Conservation (phyloP, 2,113 vertebrate species). For the Albula goreensis region DNA sequence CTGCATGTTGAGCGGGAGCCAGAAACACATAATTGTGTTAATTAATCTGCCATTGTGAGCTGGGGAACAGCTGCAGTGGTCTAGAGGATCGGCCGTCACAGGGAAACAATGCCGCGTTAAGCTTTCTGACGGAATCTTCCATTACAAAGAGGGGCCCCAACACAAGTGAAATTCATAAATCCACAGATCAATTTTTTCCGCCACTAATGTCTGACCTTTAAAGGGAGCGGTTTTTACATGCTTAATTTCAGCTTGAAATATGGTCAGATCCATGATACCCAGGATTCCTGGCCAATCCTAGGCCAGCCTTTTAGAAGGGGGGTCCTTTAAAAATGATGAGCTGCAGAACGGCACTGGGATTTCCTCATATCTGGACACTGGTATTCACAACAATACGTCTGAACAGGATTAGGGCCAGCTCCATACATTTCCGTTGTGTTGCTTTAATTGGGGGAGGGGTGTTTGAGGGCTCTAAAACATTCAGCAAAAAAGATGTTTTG, state of each 20-base stretch:
- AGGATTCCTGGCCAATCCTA: constrained; percentile 78
- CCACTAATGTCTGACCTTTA: constrained; percentile 95
- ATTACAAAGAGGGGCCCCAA: constrained; percentile 89
- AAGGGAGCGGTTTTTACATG: constrained; percentile 85
- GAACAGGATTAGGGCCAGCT: constrained; percentile 68
- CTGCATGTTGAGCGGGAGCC: constrained; percentile 93
- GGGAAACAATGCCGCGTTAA: constrained; percentile 96
- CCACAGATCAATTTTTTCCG: constrained; percentile 88
- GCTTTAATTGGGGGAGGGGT: background rate
- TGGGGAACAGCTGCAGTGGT: constrained; percentile 93
- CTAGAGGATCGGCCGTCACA: constrained; percentile 95
- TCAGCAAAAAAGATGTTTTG: too few species aligned
- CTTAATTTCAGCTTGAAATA: constrained; percentile 91
- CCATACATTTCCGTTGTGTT: constrained; percentile 49
- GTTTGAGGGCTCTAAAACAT: too few species aligned
- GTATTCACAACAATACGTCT: constrained; percentile 73
- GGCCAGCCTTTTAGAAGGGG: constrained; percentile 55
- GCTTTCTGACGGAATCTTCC: constrained; percentile 90
- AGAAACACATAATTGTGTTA: constrained; percentile 96
- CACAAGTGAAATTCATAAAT: constrained; percentile 97
- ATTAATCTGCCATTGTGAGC: constrained; percentile 99
- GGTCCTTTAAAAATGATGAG: constrained; percentile 67
- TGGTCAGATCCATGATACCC: constrained; percentile 84
- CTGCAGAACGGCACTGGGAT: constrained; percentile 65
- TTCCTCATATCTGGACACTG: constrained; percentile 67